Evolutionary conservation across 2,113 vertebrate genomes (phyloP), one percentile per base, ranked within the genome.

Genomic region (Cichladusa arquata): DNA sequence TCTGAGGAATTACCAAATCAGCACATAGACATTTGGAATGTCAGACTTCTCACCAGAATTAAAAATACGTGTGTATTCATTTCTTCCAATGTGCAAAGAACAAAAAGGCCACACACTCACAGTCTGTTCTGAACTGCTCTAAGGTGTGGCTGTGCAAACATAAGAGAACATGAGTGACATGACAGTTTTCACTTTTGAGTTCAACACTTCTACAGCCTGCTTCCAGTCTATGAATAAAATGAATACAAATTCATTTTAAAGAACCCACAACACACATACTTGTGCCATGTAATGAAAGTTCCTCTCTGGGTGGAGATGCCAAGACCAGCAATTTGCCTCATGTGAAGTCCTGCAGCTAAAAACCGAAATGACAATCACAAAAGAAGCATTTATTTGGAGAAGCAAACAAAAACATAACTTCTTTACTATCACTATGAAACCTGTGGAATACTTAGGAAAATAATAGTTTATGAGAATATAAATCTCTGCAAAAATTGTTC

Each of bases 251-350:
- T 66, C 3, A 45, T 56, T 82, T 62, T 60, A 78, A 88, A 47
- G n/a, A 81, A 36, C 11, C 60, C 29, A 77, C 31, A 56, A 28
- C 13, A 57, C 15, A 94, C 97, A 80, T 86, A 98, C 99, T 98
- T 99, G 98, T 99, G 97, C 99, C 99, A 99, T 0, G 99, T 99
- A 82, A 99, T 99, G 86, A 99, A 99, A 36, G 99, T 99, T 42
- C 62, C 97, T 95, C 99, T 98, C 92, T 99, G 99, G 2, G 99
- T 99, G 29, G 99, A 99, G 82, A 99, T 99, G 31, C 99, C 99
- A 60, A 99, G 97, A n/a, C 98, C 98, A 54, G 98, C 97, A 64
- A 99, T 97, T 93, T 99, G 98, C 86, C 71, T 94, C 98, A 99
- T 99, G 80, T 99, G 98, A 69, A 99, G 88, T 74, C 98, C 98